These are phyloP conservation scores for Chelon auratus DNA, from an alignment of 2,797 vertebrate genomes.

Conservation along the genomic window DNA sequence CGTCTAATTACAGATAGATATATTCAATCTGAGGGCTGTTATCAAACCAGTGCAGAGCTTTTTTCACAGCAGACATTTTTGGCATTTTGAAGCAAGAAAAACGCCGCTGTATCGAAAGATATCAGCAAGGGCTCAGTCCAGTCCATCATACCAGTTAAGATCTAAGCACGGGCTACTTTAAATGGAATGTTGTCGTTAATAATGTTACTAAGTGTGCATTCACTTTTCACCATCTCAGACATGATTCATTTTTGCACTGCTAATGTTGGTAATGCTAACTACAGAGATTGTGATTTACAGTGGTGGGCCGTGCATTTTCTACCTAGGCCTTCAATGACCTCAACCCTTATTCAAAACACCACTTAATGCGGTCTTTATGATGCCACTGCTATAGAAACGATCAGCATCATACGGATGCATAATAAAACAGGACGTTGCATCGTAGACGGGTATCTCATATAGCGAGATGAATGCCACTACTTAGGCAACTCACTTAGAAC, in stretches of 20 bases:
- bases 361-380: too few species aligned
- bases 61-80: slow-evolving; percentile 1
- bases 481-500: too few species aligned
- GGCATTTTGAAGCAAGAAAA: neutral
- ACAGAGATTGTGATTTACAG: too few species aligned
- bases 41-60: neutral
- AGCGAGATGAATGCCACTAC: too few species aligned
- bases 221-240: neutral
- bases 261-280: neutral
- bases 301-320: too few species aligned
- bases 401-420: too few species aligned
- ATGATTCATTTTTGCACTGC: neutral
- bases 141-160: neutral
- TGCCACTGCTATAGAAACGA: too few species aligned
- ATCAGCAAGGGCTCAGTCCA: neutral
- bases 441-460: too few species aligned
- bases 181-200: neutral
- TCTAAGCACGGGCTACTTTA: neutral
- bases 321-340: too few species aligned
- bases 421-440: too few species aligned
- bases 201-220: neutral
- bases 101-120: slow-evolving; percentile 6
- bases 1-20: neutral
- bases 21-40: neutral
- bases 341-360: too few species aligned